Evolutionary conservation across 1,140 invertebrate genomes (phyloP), one percentile per base, ranked within the genome.

Genomic region (Rhizoglyphus robini): DNA sequence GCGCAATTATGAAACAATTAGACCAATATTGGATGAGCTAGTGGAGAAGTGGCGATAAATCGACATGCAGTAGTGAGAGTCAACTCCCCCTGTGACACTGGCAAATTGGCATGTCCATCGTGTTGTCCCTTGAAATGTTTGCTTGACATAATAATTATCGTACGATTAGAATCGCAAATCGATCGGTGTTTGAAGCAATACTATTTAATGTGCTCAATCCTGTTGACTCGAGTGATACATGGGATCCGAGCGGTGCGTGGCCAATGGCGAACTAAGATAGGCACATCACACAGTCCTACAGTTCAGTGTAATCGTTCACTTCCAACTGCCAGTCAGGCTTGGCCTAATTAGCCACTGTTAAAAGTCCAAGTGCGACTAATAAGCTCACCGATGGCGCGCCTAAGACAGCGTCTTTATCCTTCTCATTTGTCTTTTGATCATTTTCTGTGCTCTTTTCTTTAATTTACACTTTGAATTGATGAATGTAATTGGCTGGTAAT

Each of bases 141-240:
- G 51, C 8, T 54, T 5, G 31, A 54, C 51, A 8, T 8, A 54
- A 54, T 54, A 54, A 41, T 41, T 41, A 41, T 25, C 23, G 23
- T 54, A 32, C 51, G 51, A 54, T 54, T 54, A 54, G 23, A 23
- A 54, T 41, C 36, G n/a, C n/a, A n/a, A n/a, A n/a, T n/a, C n/a
- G n/a, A n/a, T n/a, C n/a, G n/a, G n/a, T n/a, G n/a, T n/a, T n/a
- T n/a, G n/a, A n/a, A n/a, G n/a, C n/a, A n/a, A n/a, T n/a, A n/a
- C n/a, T n/a, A n/a, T n/a, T n/a, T n/a, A n/a, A n/a, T n/a, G n/a
- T n/a, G n/a, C n/a, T 18, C 8, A 41, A 8, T 18, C 36, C 36
- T 18, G 36, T 41, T 54, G 51, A 25, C 51, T 23, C 20, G 23
- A 32, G 20, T 8, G 51, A 54, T 54, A 54, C 8, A n/a, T n/a